Evolutionary conservation across 2,113 vertebrate genomes (phyloP).

Genomic region (Sarotherodon lohbergeri): DNA sequence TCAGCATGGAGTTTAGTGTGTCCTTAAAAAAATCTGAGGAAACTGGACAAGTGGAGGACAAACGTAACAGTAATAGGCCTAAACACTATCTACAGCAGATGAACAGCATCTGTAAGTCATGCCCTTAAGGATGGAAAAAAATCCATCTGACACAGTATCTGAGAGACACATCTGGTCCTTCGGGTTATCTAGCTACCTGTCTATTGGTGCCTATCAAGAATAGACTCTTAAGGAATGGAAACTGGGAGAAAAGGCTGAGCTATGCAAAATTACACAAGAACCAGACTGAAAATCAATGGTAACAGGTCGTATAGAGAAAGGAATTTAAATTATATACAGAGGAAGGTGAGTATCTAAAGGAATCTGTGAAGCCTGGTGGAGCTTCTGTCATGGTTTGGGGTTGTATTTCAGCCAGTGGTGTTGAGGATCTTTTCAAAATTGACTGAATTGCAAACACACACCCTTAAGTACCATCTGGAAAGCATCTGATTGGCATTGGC

Average conservation of each 20-base stretch:
- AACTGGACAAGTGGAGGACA: neutral
- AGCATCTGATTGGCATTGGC: neutral
- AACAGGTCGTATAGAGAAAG: neutral
- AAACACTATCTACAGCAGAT: neutral
- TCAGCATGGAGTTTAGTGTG: neutral
- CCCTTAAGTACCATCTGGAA: neutral
- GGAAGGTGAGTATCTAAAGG: neutral
- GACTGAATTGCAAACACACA: neutral
- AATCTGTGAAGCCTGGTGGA: neutral
- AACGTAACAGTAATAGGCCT: neutral
- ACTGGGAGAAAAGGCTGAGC: neutral
- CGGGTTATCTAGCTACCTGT: neutral
- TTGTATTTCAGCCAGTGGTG: neutral
- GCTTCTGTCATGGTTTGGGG: neutral
- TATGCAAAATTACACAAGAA: neutral
- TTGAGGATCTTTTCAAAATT: neutral
- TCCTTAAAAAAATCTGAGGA: neutral
- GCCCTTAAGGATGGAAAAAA: neutral
- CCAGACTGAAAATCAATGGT: neutral
- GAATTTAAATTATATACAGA: neutral
- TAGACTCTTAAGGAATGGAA: neutral
- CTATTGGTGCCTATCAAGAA: neutral
- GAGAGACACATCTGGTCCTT: neutral
- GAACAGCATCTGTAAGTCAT: neutral
- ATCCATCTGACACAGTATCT: neutral